Conservation (phyloP, 2,888 invertebrate genomes). For the Dryobotodes eremita region DNA sequence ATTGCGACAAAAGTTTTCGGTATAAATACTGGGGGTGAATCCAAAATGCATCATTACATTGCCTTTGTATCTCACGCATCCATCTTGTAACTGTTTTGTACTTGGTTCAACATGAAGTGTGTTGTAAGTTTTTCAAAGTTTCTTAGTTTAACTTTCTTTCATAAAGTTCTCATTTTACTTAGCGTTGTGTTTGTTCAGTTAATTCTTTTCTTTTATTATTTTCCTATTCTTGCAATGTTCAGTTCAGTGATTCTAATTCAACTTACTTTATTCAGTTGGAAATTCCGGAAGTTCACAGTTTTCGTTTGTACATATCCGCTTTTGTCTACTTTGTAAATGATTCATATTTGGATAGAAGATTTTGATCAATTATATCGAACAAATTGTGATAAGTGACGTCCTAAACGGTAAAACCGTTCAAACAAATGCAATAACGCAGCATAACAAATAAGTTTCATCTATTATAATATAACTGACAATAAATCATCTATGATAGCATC, state of each 20-base stretch:
- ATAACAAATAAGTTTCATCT: not conserved
- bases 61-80: conserved; percentile 75
- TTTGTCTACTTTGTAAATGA: not conserved
- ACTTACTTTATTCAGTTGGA: not conserved
- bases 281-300: not conserved
- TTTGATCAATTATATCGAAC: not conserved
- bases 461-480: not conserved
- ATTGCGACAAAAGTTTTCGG: conserved; percentile 84
- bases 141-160: conserved; percentile 12
- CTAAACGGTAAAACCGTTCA: not conserved
- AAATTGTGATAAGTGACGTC: not conserved
- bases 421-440: not conserved
- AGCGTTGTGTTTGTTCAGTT: not conserved
- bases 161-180: not conserved
- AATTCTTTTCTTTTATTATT: not conserved
- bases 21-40: conserved; percentile 89
- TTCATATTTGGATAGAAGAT: not conserved
- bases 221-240: not conserved
- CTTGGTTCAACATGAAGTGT: conserved; percentile 83
- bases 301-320: not conserved
- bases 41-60: conserved; percentile 87
- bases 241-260: not conserved
- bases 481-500: not conserved
- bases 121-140: conserved; percentile 81
- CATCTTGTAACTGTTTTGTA: conserved; percentile 71